Conservation (phyloP, 2,113 vertebrate genomes). For the Chaenocephalus aceratus region DNA sequence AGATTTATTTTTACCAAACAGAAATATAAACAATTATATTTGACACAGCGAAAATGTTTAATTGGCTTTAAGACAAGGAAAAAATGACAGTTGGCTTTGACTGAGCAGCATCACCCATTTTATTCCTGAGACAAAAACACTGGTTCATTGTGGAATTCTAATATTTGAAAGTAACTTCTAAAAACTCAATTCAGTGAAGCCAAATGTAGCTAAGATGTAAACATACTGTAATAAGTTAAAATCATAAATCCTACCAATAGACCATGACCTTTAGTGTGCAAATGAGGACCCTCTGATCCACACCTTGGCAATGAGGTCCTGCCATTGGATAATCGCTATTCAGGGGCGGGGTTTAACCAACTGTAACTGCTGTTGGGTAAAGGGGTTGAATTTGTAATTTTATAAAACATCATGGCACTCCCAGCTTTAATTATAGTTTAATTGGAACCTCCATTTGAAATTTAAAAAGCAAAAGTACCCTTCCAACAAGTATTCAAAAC, state of each 20-base stretch:
- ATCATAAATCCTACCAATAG: slow-evolving; percentile 17
- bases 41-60: slow-evolving; percentile 38
- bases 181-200: slow-evolving; percentile 14
- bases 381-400: not conserved
- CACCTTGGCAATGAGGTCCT: not conserved
- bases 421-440: not conserved
- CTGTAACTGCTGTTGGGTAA: no score
- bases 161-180: slow-evolving; percentile 3
- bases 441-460: not conserved
- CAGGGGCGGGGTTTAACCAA: not conserved
- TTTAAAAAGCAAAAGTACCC: not conserved
- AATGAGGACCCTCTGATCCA: slow-evolving; percentile 26
- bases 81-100: slow-evolving; percentile 10
- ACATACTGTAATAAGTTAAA: slow-evolving; percentile 53
- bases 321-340: not conserved
- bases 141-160: slow-evolving; percentile 37
- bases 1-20: slow-evolving; percentile 63
- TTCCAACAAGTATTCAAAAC: not conserved
- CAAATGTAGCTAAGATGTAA: slow-evolving; percentile 39
- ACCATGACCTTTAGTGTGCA: slow-evolving; percentile 18
- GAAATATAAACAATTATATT: slow-evolving; percentile 62
- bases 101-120: slow-evolving; percentile 47
- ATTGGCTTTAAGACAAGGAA: slow-evolving; percentile 34
- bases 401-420: not conserved
- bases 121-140: slow-evolving; percentile 71